Evolutionary conservation across 2,888 invertebrate genomes (phyloP), one percentile per base, ranked within the genome.

Genomic region (Oligia fasciuncula): DNA sequence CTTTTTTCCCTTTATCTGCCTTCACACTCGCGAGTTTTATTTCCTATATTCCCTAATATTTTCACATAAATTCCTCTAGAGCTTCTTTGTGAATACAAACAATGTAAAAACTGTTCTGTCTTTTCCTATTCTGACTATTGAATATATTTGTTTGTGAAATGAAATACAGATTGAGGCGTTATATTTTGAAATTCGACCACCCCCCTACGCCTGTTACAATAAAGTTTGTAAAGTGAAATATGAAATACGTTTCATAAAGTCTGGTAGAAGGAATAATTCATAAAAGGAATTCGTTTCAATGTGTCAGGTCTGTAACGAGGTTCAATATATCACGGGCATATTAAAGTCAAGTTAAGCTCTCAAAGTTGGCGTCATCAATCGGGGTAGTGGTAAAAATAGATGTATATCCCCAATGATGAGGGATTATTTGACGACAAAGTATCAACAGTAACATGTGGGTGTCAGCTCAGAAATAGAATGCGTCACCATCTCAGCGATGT

Each of bases 351-450:
- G 94, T 94, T 93, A 93, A 94, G 93, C 91, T 90, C 91, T 90
- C 90, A 89, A 93, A 94, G 92, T 93, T 93, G 92, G 91, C 91
- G 92, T 94, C 94, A 94, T 95, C 95, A 95, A 95, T 95, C 92
- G 90, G 90, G 92, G 90, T 91, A 69, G 80, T 81, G 88, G 91
- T 94, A 95, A 94, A 96, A 94, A 96, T 96, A 96, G 91, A 87
- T 60, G 57, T 91, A 91, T 94, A 91, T 94, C 91, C 93, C 93
- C 92, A 92, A 94, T 95, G 94, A 95, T 95, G 95, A 95, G 95
- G 93, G 95, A 94, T 93, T 94, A 94, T 94, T 93, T 91, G 95
- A 94, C 94, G 95, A 96, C 96, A 95, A 96, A 96, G 94, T 94
- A 95, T 95, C 95, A 96, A 94, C 94, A 94, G 88, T 85, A 77